Base-by-base conservation (phyloP, 2,888 invertebrate genomes). In the Ptilodon capucinus region DNA sequence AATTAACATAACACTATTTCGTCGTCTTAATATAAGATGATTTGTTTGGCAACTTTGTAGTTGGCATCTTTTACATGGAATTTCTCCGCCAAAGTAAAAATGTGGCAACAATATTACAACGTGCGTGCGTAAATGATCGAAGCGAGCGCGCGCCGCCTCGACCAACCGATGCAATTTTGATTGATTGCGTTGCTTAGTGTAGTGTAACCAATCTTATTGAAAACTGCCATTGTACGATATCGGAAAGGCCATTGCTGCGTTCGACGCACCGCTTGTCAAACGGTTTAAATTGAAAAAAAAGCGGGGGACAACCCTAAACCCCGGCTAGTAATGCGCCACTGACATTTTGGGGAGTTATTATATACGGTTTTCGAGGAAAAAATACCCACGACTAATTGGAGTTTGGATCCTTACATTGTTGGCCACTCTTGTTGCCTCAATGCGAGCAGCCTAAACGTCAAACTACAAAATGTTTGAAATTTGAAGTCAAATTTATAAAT, bases 201-300 rank as follows among this genome's bases (percentile, higher is more conserved):
- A 88, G 81, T 90, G 91, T 91, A 85, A 90, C 91, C 88, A 85
- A 91, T 90, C 89, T 90, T 86, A 91, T 90, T 90, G 91, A 89
- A 90, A 89, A 87, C 84, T 81, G 72, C 74, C 77, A 87, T 91
- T 90, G 88, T 87, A 75, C 63, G 74, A 71, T 66, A 75, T 80
- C 80, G 77, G 80, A 86, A 87, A 86, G 86, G 85, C 85, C 86
- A 79, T 73, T 57, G 79, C 84, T 86, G 87, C 78, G 79, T 80
- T 76, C 79, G 86, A 86, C 87, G 85, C 81, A 76, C 81, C 82
- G 82, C 86, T 79, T 83, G 83, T 86, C 88, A 85, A 86, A 87
- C 78, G 86, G 80, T 89, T 91, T 87, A 91, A 91, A 91, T 87
- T 91, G 88, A 88, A 88, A 89, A 85, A 82, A 71, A 82, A 81